phyloP scores from a whole-genome alignment of 1,140 invertebrate species.

The Sesamia nonagrioides region DNA sequence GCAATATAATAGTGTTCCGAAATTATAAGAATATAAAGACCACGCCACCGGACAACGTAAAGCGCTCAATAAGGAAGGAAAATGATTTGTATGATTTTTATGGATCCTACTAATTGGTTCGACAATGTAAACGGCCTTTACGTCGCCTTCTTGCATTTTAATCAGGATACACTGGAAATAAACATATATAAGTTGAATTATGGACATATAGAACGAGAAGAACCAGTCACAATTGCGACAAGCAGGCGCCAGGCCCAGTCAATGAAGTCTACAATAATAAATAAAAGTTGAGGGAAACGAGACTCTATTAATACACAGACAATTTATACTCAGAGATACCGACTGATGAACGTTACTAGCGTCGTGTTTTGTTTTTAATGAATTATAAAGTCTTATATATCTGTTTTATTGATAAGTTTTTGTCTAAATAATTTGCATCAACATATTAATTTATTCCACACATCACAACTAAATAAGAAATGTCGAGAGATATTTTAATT shows the following conservation, averaged over 20 bases:
- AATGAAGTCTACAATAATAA: slow-evolving; percentile 81
- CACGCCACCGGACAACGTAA: slow-evolving; percentile 62
- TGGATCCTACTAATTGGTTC: slow-evolving; percentile 76
- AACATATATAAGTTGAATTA: slow-evolving; percentile 77
- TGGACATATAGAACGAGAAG: slow-evolving; percentile 79
- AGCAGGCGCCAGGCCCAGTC: slow-evolving; percentile 76
- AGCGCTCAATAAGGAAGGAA: slow-evolving; percentile 70
- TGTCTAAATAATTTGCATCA: slow-evolving; percentile 43
- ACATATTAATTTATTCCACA: slow-evolving; percentile 40
- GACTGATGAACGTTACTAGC: slow-evolving; percentile 41
- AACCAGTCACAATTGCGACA: slow-evolving; percentile 82
- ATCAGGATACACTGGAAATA: slow-evolving; percentile 76
- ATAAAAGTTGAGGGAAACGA: slow-evolving; percentile 74
- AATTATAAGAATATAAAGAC: slow-evolving; percentile 70
- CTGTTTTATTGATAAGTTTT: slow-evolving; percentile 48
- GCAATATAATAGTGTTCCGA: slow-evolving; percentile 64
- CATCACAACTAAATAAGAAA: slow-evolving; percentile 15
- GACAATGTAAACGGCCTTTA: slow-evolving; percentile 76
- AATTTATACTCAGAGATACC: slow-evolving; percentile 49
- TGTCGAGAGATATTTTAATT: slow-evolving; percentile 28
- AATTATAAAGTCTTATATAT: slow-evolving; percentile 45
- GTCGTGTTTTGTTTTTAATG: slow-evolving; percentile 52
- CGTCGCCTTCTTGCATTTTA: slow-evolving; percentile 77
- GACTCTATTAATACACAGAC: slow-evolving; percentile 66
- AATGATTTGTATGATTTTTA: slow-evolving; percentile 79